Base-by-base conservation (phyloP, 2,888 invertebrate genomes). In the Pseudococcus longispinus region DNA sequence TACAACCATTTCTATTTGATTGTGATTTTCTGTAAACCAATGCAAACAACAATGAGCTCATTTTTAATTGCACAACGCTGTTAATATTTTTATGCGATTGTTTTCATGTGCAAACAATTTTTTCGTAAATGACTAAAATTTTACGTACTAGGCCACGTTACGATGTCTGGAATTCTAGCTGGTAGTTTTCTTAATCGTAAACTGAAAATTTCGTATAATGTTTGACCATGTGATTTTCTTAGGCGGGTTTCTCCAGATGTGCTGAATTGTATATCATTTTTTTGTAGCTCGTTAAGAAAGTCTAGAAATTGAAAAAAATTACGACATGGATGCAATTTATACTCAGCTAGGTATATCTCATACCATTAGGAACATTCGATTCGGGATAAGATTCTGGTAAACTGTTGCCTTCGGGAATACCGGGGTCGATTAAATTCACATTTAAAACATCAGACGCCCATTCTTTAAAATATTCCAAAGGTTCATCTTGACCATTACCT, bases 171-270 rank as follows among this genome's bases (percentile, higher is more conserved):
- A 90, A 99, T 96, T 89, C 98, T 93, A 13, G 91, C 91, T 15
- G 89, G 87, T 42, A 88, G 85, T 88, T 90, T 90, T 88, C 96
- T 95, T 87, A 93, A 92, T 89, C 96, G 92, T 87, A 98, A 91
- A 18, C 93, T 92, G 89, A 95, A 94, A 88, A 99, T 95, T 90
- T 99, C 99, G 89, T 96, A 94, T 83, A 99, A 91, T 0, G 98
- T 97, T 91, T 98, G 98, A 0, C 98, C 98, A 90, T 98, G 98
- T 0, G 97, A 95, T 88, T 98, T 92, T 89, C 97, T 93, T 88
- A 98, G 91, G 70, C 98, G 92, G 90, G 98, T 98, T 89, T 95
- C 92, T 0, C 96, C 96, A 85, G 96, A 94, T 51, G 93, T 91
- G 0, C 96, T 95, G 90, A 92, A 92, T 1, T 93, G 91, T 65